These are phyloP conservation scores for Malacosoma neustria DNA, from an alignment of 2,888 invertebrate genomes.

Conservation along the genomic window DNA sequence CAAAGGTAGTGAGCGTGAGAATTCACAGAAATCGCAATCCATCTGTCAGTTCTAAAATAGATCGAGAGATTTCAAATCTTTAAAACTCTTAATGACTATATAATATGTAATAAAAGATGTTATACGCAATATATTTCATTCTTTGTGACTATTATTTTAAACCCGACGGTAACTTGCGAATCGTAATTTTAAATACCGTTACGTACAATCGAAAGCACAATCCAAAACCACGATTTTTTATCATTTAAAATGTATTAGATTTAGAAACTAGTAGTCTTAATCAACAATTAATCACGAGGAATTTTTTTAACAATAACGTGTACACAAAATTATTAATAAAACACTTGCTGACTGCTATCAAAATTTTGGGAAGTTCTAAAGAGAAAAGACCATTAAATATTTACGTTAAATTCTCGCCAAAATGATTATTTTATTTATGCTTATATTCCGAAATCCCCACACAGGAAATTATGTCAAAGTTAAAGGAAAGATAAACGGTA, in stretches of 20 bases:
- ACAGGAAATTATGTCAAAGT: too few relatives aligned
- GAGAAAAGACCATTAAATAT: slow-evolving; percentile 9
- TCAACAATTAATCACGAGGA: too few relatives aligned
- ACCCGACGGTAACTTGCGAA: neutral
- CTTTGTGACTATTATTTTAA: neutral
- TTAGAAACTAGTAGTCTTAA: too few relatives aligned
- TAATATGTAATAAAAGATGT: too few relatives aligned
- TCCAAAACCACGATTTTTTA: neutral
- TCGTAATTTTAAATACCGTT: neutral
- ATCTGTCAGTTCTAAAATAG: slow-evolving; percentile 7
- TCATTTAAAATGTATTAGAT: too few relatives aligned
- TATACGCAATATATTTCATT: neutral
- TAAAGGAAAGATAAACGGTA: slow-evolving; percentile 21
- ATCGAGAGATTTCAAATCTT: neutral
- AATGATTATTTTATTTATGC: neutral
- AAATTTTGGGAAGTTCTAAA: slow-evolving; percentile 15
- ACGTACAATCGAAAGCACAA: neutral
- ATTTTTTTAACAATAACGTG: too few relatives aligned
- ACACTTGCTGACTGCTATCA: slow-evolving; percentile 18
- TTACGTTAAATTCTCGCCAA: neutral
- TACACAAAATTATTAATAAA: too few relatives aligned
- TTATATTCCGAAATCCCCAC: too few relatives aligned
- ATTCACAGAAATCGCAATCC: slow-evolving; percentile 16
- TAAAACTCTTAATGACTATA: too few relatives aligned
- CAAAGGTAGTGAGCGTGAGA: slow-evolving; percentile 37